phyloP scores from a whole-genome alignment of 2,113 vertebrate species.

The Dicentrarchus labrax region DNA sequence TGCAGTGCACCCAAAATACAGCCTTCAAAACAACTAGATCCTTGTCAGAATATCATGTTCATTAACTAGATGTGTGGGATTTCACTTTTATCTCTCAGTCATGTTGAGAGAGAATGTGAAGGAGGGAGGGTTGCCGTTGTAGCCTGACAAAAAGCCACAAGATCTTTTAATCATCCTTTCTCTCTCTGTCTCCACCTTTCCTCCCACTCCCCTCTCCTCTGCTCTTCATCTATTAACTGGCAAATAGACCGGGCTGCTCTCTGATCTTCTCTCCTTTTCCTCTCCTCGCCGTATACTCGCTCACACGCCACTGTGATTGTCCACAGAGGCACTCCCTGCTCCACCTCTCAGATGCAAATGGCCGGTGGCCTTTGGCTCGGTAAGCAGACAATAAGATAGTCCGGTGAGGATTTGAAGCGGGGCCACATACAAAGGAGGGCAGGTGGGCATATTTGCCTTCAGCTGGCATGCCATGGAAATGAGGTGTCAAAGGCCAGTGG shows the following conservation, averaged over 20 bases:
- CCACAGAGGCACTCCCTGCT: constrained; percentile 46
- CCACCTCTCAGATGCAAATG: constrained; percentile 64
- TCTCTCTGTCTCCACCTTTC: constrained; percentile 44
- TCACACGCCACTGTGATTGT: constrained; percentile 7
- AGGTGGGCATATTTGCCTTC: constrained; percentile 70
- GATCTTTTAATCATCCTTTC: constrained; percentile 63
- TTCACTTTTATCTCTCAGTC: constrained; percentile 33
- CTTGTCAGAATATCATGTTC: constrained; percentile 43
- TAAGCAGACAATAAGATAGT: constrained; percentile 62
- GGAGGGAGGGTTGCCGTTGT: constrained; percentile 9
- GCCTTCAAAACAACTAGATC: constrained; percentile 32
- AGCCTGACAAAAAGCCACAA: constrained; percentile 51
- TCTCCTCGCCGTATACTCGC: constrained; percentile 15
- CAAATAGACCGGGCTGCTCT: constrained; percentile 53
- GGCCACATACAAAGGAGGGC: constrained; percentile 55
- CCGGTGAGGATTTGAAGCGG: constrained; percentile 54
- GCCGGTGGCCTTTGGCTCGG: constrained; percentile 49
- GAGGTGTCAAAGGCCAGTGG: constrained; percentile 54
- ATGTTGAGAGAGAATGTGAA: constrained; percentile 40
- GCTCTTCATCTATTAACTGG: constrained; percentile 61
- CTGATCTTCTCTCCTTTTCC: constrained; percentile 41
- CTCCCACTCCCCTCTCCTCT: constrained; percentile 45
- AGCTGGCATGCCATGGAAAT: constrained; percentile 63
- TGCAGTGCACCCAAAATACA: not conserved
- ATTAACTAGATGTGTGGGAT: constrained; percentile 39